Percentiles rank a stretch among this genome's conserved stretches.
Evolutionary conservation across 1,140 invertebrate genomes (phyloP).

Genomic region (Solenopsis invicta): DNA sequence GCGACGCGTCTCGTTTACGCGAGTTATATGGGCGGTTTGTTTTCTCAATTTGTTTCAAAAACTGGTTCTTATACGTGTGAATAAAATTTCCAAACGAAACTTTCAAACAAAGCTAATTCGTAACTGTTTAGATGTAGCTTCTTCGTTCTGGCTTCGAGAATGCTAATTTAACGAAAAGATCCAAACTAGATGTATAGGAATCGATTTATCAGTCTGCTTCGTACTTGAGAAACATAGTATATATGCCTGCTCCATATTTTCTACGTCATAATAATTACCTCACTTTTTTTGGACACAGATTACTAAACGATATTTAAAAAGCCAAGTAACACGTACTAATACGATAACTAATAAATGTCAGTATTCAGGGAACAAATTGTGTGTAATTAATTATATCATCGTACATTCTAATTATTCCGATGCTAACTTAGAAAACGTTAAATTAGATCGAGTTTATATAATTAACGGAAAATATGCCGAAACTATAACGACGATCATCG

Average conservation of each 20-base stretch:
- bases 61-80: slow-evolving; percentile 6
- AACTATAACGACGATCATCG: slow-evolving; percentile 17
- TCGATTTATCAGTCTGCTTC: slow-evolving; percentile 61
- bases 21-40: slow-evolving; percentile 71
- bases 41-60: slow-evolving; percentile 61
- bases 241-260: slow-evolving; percentile 34
- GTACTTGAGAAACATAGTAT: slow-evolving; percentile 45
- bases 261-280: slow-evolving; percentile 21
- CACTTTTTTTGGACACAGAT: slow-evolving; percentile 31
- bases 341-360: slow-evolving; percentile 20
- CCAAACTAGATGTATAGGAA: slow-evolving; percentile 51
- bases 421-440: slow-evolving; percentile 20
- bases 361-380: slow-evolving; percentile 26
- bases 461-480: slow-evolving; percentile 10
- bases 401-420: slow-evolving; percentile 20
- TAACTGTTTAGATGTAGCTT: neutral
- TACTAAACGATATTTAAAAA: slow-evolving; percentile 41
- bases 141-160: neutral
- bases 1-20: slow-evolving; percentile 46
- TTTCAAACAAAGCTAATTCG: slow-evolving; percentile 43
- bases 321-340: slow-evolving; percentile 20
- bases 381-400: slow-evolving; percentile 37
- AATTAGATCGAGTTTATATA: slow-evolving; percentile 1
- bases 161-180: slow-evolving; percentile 40
- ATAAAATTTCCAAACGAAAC: slow-evolving; percentile 27